A percentile compares a stretch with the other conserved stretches of the same genome.
Conservation (phyloP, 2,797 vertebrate species). For the Acridotheres tristis region DNA sequence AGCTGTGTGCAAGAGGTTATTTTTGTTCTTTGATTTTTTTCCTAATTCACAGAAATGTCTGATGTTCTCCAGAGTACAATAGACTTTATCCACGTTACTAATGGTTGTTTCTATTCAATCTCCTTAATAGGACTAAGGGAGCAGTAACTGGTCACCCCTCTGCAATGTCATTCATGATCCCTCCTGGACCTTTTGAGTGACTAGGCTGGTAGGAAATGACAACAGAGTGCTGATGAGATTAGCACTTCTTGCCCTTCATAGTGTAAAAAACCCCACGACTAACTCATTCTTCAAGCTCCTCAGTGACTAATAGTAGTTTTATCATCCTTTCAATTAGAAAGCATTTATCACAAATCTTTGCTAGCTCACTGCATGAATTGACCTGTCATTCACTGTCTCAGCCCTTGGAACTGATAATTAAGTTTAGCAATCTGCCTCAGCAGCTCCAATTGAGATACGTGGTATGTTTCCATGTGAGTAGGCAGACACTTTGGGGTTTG, state of each 20-base stretch:
- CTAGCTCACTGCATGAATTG: constrained; percentile 72
- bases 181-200: constrained; percentile 4
- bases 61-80: background rate
- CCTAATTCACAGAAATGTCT: background rate
- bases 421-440: constrained; percentile 71
- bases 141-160: background rate
- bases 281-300: constrained; percentile 43
- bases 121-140: background rate
- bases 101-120: background rate
- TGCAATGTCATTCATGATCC: background rate
- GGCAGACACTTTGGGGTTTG: background rate
- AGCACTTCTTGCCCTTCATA: background rate
- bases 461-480: constrained; percentile 23
- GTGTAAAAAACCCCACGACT: constrained; percentile 3
- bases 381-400: constrained; percentile 71
- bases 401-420: constrained; percentile 73
- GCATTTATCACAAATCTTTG: constrained; percentile 76
- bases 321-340: constrained; percentile 76
- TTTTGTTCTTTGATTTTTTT: background rate
- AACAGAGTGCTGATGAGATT: constrained; percentile 29
- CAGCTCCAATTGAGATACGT: background rate
- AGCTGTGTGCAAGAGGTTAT: background rate
- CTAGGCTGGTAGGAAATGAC: constrained; percentile 45
- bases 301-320: constrained; percentile 71
- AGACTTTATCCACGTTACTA: background rate